phyloP scores from a whole-genome alignment of 2,888 invertebrate species.

The Acanthococcus lagerstroemiae region DNA sequence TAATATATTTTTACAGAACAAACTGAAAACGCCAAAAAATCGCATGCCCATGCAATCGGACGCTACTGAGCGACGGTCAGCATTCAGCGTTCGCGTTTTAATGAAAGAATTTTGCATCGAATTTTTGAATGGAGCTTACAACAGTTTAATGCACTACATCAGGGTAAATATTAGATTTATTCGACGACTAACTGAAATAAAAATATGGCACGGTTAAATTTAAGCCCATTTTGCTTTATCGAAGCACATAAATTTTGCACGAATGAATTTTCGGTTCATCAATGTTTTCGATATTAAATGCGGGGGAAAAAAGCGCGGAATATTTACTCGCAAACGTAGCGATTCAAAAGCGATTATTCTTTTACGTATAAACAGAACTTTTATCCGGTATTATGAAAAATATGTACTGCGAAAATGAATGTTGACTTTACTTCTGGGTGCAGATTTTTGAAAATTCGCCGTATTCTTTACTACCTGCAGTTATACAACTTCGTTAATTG shows the following conservation, averaged over 20 bases:
- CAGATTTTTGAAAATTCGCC: not conserved
- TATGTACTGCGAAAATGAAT: too few relatives aligned
- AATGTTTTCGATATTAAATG: too few relatives aligned
- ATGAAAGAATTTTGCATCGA: constrained; percentile 90
- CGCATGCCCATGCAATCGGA: constrained; percentile 58
- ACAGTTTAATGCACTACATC: constrained; percentile 79
- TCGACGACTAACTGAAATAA: not conserved
- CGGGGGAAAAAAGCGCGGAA: too few relatives aligned
- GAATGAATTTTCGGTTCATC: not conserved
- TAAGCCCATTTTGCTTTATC: too few relatives aligned
- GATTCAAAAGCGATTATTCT: too few relatives aligned
- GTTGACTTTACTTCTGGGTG: not conserved
- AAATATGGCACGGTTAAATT: not conserved
- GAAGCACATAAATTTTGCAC: not conserved
- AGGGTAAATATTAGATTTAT: constrained; percentile 50
- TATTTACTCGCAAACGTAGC: too few relatives aligned
- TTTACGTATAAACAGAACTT: too few relatives aligned
- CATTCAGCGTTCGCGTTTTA: constrained; percentile 77
- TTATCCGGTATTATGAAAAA: too few relatives aligned
- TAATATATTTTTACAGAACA: constrained; percentile 42
- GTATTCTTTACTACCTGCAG: too few relatives aligned
- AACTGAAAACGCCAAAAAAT: constrained; percentile 64
- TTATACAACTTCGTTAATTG: too few relatives aligned
- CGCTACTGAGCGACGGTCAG: constrained; percentile 63
- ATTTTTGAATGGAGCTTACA: constrained; percentile 85